These are phyloP conservation scores for Chloropsis hardwickii DNA, from an alignment of 2,113 vertebrate genomes.

Conservation along the genomic window DNA sequence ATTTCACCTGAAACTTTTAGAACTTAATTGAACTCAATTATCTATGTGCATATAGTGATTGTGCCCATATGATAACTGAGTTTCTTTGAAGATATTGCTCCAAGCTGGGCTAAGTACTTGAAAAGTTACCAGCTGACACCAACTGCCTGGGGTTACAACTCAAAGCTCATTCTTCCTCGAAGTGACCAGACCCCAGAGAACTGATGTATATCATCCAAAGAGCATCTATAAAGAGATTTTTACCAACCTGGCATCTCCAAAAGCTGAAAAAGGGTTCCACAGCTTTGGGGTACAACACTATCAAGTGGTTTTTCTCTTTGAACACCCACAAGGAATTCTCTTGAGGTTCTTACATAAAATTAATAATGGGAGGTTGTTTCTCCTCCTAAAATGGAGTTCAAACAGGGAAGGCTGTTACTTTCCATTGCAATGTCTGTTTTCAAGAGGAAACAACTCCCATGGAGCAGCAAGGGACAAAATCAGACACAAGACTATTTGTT, in stretches of 20 bases:
- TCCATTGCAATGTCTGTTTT: not conserved
- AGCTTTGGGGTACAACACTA: not conserved
- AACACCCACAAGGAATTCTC: not conserved
- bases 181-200: not conserved
- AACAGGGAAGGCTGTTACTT: not conserved
- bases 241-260: not conserved
- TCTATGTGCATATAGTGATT: not conserved
- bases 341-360: not conserved
- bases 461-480: not conserved
- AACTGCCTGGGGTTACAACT: not conserved
- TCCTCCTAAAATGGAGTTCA: not conserved
- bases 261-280: not conserved
- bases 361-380: not conserved
- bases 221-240: not conserved
- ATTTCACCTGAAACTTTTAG: not conserved
- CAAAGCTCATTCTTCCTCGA: not conserved
- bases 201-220: not conserved
- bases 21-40: not conserved
- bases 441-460: not conserved
- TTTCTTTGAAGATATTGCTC: not conserved
- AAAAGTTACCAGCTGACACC: not conserved
- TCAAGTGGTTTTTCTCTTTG: not conserved
- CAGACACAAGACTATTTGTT: not conserved
- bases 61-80: not conserved
- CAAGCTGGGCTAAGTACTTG: not conserved